Percentiles rank a stretch among this genome's conserved stretches.
These are phyloP conservation scores for Adela reaumurella DNA, from an alignment of 2,888 invertebrate genomes.

Conservation along the genomic window DNA sequence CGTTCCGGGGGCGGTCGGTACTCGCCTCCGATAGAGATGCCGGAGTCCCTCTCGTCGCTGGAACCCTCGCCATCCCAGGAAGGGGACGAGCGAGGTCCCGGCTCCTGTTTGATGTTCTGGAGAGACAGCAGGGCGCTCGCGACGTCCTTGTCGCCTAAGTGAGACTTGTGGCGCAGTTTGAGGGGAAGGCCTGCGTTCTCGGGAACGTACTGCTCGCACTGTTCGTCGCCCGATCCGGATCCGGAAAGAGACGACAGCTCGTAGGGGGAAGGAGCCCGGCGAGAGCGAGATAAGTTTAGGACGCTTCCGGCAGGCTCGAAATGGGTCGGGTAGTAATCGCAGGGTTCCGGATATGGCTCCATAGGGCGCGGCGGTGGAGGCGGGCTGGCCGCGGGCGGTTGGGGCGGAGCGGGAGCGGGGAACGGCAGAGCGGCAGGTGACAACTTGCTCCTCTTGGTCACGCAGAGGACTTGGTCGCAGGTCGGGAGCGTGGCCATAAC, in stretches of 20 bases:
- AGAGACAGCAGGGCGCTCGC: constrained; percentile 79
- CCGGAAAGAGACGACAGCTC: constrained; percentile 72
- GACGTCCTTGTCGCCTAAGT: constrained; percentile 84
- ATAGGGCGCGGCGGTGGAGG: constrained; percentile 56
- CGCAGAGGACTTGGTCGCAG: constrained; percentile 79
- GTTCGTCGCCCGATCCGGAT: constrained; percentile 53
- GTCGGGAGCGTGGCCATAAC: constrained; percentile 82
- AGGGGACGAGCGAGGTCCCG: constrained; percentile 73
- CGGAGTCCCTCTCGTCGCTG: constrained; percentile 86
- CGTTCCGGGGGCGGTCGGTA: constrained; percentile 49
- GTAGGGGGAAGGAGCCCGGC: constrained; percentile 70
- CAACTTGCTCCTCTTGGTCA: constrained; percentile 67
- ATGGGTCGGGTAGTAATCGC: constrained; percentile 53
- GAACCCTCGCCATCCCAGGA: constrained; percentile 89
- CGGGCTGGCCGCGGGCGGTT: constrained; percentile 44
- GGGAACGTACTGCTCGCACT: constrained; percentile 54
- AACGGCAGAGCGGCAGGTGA: constrained; percentile 51
- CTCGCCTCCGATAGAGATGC: constrained; percentile 77
- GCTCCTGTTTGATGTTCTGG: constrained; percentile 85
- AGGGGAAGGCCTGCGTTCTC: constrained; percentile 79
- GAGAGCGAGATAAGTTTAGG: constrained; percentile 66
- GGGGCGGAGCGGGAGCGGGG: constrained; percentile 51
- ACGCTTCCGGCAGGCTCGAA: constrained; percentile 63
- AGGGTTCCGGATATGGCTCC: constrained; percentile 46
- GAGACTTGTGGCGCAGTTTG: constrained; percentile 88